phyloP scores from a whole-genome alignment of 92 coral and sea anemone genomes.

The Epizoanthus illoricatus region DNA sequence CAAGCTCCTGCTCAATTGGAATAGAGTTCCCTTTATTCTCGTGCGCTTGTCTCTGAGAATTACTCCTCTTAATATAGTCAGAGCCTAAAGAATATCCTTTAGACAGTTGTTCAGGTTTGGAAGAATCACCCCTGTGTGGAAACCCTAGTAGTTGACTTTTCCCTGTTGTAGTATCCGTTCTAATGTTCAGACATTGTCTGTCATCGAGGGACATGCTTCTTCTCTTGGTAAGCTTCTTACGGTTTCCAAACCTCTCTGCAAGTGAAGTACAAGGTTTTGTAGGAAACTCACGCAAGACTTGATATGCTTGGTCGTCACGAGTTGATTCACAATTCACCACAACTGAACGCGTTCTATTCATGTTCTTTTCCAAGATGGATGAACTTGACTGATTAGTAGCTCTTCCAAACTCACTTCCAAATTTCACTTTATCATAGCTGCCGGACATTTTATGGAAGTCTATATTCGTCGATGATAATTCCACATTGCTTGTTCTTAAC shows the following conservation, averaged over 20 bases:
- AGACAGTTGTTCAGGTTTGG: neutral
- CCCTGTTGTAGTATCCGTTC: neutral
- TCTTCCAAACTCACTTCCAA: conserved; percentile 11
- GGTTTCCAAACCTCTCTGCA: neutral
- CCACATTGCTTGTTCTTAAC: neutral
- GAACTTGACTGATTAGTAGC: neutral
- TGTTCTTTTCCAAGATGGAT: neutral
- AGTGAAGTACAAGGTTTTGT: neutral
- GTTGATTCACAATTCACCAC: conserved; percentile 14
- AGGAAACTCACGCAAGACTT: neutral
- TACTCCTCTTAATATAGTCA: neutral
- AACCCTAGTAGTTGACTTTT: neutral
- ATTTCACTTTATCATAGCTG: neutral
- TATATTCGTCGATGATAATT: too few relatives aligned
- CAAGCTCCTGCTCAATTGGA: neutral
- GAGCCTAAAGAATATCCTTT: neutral
- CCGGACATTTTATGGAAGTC: neutral
- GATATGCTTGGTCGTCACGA: too few relatives aligned
- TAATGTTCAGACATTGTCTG: neutral
- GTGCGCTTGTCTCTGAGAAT: neutral
- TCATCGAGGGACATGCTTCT: conserved; percentile 37
- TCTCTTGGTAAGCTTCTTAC: neutral
- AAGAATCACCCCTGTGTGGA: neutral
- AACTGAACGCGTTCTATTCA: conserved; percentile 1
- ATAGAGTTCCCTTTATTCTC: neutral